Conservation (phyloP, 2,113 vertebrate species). For the Bos javanicus region DNA sequence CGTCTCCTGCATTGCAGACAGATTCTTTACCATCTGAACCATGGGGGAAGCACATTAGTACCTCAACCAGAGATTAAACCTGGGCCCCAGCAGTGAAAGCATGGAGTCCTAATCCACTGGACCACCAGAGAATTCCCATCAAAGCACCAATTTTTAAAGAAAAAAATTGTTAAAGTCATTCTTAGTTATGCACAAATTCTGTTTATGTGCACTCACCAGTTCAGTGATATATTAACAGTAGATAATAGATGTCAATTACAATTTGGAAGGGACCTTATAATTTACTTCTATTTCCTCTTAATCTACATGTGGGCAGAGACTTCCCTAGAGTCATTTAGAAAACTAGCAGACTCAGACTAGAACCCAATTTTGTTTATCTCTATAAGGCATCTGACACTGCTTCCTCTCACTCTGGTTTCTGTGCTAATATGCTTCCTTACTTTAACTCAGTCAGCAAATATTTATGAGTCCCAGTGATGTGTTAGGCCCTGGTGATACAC, state of each 20-base stretch:
- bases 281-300: neutral
- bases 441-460: neutral
- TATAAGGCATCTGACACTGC: neutral
- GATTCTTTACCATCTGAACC: neutral
- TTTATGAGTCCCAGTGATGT: neutral
- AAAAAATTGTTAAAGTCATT: neutral
- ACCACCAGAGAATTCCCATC: neutral
- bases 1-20: neutral
- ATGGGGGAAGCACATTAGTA: neutral
- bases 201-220: neutral
- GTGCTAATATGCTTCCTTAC: neutral
- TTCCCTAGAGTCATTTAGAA: constrained; percentile 13
- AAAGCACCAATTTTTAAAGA: neutral
- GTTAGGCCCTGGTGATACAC: neutral
- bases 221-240: neutral
- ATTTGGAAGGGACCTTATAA: neutral
- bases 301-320: neutral
- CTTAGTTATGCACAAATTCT: neutral
- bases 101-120: neutral
- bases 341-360: neutral
- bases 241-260: neutral
- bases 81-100: neutral
- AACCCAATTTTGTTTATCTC: neutral
- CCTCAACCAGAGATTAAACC: neutral
- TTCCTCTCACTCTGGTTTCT: constrained; percentile 20